Base-by-base conservation (phyloP, 2,113 vertebrate genomes). In the Ptyas mucosa region DNA sequence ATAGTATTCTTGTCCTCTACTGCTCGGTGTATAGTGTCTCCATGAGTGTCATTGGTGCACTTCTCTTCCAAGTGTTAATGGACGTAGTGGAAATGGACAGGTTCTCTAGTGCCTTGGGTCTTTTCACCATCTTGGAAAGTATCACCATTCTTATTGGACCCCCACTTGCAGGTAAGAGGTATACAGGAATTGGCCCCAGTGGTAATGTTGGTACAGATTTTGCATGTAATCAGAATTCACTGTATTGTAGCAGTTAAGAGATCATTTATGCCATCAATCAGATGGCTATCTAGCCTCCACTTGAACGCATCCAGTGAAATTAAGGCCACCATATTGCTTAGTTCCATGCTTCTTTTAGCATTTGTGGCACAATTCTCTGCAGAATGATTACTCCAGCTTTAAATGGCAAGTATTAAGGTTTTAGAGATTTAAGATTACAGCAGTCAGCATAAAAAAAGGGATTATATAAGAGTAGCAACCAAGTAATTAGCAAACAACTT, bases 11-110 rank as follows among this genome's bases (percentile, higher is more conserved):
- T 64, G 94, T 99, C 91, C 0, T 93, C 49, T 99, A 98, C 54
- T 98, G 98, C 4, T 0, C 97, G 87, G 93, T 96, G 39, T 98
- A 98, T 92, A 98, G 99, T 20, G 94, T 99, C 55, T 98, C 99
- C 95, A 99, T 99, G 98, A 99, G 99, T 0, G 97, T 98, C 43
- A 85, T 98, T 0, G 99, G 99, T 5, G 98, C 99, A 0, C 98
- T 99, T 90, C 43, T 97, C 93, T 99, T 99, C 96, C 99, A 99
- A 39, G 99, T 99, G 85, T 97, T 99, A 94, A 99, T 99, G 99
- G 98, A 99, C 10, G 96, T 97, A 0, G 98, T 99, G 88, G 98
- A 99, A 52, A 99, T 99, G 98, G 98, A 97, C 11, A 98, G 97
- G 92, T 99, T 99, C 95, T 98, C 98, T 23, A 98, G 98, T 0